Base-by-base conservation (phyloP, 1,140 invertebrate species). In the Neodiprion lecontei region DNA sequence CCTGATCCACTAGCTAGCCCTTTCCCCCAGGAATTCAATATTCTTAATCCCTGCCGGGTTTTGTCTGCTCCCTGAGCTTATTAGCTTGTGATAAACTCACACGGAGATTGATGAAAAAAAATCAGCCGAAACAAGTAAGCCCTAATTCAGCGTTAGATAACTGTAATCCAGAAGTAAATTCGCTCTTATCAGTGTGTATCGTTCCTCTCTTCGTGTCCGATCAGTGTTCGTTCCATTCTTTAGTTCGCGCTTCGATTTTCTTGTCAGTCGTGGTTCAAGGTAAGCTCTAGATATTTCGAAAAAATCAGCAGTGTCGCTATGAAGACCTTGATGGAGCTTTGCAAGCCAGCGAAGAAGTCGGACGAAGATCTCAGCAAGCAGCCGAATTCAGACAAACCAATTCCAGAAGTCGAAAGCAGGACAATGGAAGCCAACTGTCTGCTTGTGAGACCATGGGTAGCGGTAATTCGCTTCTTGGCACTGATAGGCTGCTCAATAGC, bases 161-260 rank as follows among this genome's bases (percentile, higher is more conserved):
- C 67, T 68, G 9, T 68, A 68, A 68, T 68, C 67, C 67, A 3
- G 17, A 9, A 68, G 67, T 21, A 68, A 68, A 68, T 68, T 68
- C 17, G 17, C 67, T 11, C 11, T 68, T 68, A 68, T 68, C 67
- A 11, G 9, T 10, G 17, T 21, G 67, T 17, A 11, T 11, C 10
- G 10, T 61, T 61, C 53, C 17, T 21, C 17, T 21, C 17, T 21
- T 21, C 17, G 17, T 21, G 17, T 21, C 17, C 17, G 17, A 21
- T 21, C 17, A 21, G 17, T 21, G 17, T 21, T 21, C 17, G 17
- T 21, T 21, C 17, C 17, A 21, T 21, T 21, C 17, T 21, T 21
- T 21, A 21, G 17, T 21, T 21, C 17, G 17, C 17, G 17, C 17
- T 21, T 21, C 17, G 17, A 21, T 21, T 21, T 21, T 21, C 17